These are phyloP conservation scores for Vesta saturnalis DNA, from an alignment of 2,888 invertebrate genomes.

Conservation along the genomic window DNA sequence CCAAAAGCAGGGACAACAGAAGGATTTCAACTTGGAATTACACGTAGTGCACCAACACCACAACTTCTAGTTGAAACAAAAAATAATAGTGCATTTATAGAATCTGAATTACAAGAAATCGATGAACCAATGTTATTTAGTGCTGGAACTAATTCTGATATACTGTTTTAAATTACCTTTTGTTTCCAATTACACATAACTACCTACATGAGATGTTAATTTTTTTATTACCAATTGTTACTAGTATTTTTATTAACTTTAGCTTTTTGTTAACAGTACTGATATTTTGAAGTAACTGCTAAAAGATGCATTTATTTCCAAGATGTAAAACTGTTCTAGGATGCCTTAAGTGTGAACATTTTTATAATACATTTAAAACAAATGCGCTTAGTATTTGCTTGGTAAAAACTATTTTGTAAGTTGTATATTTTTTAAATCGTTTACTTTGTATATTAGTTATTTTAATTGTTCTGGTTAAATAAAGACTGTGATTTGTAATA, in stretches of 20 bases:
- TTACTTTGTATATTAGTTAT: slow-evolving; percentile 19
- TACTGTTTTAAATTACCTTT: slow-evolving; percentile 59
- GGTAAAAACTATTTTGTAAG: slow-evolving; percentile 14
- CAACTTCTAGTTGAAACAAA: slow-evolving; percentile 39
- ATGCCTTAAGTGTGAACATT: background rate
- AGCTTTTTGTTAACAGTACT: slow-evolving; percentile 1
- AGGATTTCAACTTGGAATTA: slow-evolving; percentile 83
- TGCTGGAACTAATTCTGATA: slow-evolving; percentile 59
- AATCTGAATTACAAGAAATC: slow-evolving; percentile 45
- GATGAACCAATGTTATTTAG: slow-evolving; percentile 58
- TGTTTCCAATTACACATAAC: slow-evolving; percentile 51
- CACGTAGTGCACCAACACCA: slow-evolving; percentile 65
- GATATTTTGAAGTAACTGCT: slow-evolving; percentile 10
- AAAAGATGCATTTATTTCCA: slow-evolving; percentile 10
- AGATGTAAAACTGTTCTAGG: background rate
- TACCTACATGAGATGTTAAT: background rate
- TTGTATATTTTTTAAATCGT: slow-evolving; percentile 28
- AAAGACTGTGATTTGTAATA: slow-evolving; percentile 38
- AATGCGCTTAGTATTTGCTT: slow-evolving; percentile 9
- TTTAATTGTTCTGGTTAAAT: slow-evolving; percentile 21
- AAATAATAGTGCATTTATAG: slow-evolving; percentile 40
- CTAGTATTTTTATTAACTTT: background rate
- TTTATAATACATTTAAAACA: background rate
- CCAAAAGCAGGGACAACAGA: slow-evolving; percentile 78
- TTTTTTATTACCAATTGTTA: background rate